Conservation (phyloP, 2,113 vertebrate species). For the Zeus faber region DNA sequence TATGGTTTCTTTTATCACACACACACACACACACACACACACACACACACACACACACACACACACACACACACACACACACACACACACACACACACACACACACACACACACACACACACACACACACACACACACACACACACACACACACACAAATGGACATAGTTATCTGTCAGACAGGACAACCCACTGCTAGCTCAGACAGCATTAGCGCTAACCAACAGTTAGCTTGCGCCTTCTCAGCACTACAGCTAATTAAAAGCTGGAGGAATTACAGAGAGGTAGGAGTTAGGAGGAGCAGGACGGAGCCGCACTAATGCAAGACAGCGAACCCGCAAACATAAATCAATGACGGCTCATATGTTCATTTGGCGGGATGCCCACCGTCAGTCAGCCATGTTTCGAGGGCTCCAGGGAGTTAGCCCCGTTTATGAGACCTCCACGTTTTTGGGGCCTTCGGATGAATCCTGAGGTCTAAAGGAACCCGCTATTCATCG, state of each 20-base stretch:
- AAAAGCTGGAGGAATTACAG: constrained; percentile 49
- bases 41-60: constrained; percentile 10
- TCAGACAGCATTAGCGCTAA: constrained; percentile 57
- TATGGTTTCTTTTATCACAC: constrained; percentile 1
- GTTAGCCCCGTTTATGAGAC: too few relatives aligned
- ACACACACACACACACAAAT: neutral
- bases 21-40: constrained; percentile 6
- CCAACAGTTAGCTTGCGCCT: constrained; percentile 45
- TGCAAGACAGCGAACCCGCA: constrained; percentile 8
- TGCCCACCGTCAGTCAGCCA: too few relatives aligned
- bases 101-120: constrained; percentile 13
- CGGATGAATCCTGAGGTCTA: too few relatives aligned
- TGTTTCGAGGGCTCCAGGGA: too few relatives aligned
- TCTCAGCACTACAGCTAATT: constrained; percentile 62
- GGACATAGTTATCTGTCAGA: constrained; percentile 29
- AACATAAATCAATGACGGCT: too few relatives aligned
- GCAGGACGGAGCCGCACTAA: constrained; percentile 25
- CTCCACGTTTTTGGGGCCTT: too few relatives aligned
- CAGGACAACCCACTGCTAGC: constrained; percentile 32
- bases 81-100: constrained; percentile 4
- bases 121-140: constrained; percentile 2
- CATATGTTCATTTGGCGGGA: too few relatives aligned
- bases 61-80: too few relatives aligned
- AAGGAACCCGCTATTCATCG: too few relatives aligned
- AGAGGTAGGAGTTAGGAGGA: constrained; percentile 30